Evolutionary conservation across 1,140 invertebrate genomes (phyloP), one percentile per base, ranked within the genome.

Genomic region (Agrilus planipennis): DNA sequence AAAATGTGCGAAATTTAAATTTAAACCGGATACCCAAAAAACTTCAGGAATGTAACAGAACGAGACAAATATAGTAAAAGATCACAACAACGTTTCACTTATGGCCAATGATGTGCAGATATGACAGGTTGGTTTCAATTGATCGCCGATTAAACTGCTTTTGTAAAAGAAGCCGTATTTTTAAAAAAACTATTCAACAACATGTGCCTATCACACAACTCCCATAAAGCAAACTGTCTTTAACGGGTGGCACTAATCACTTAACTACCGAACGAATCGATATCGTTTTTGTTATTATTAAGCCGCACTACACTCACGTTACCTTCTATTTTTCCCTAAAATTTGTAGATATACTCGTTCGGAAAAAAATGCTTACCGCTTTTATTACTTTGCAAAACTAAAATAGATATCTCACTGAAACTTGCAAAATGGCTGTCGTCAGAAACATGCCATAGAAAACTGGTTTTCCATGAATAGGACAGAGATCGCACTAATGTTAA

Each of bases 391-490:
- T 61, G 61, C 60, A 57, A 58, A 71, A 72, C 65, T 71, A 65
- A 67, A 73, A 64, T 6, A 31, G 71, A 70, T 69, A 72, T 38
- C 72, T 70, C 70, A 66, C 68, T 62, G 65, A 71, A 73, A 71
- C 72, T 57, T 71, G 72, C 75, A 76, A 75, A 76, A 76, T 73
- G 74, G 72, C 70, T 72, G 72, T 68, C 64, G 64, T 64, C 66
- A 69, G 69, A 71, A 71, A 74, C 72, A 76, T 75, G 72, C 73
- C 71, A 73, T 64, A 65, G 64, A 64, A 67, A 68, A 63, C 61
- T 71, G 61, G 68, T 65, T 71, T 70, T 70, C 60, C 69, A 64
- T 65, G 63, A 38, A 47, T 31, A 32, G 47, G 46, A 46, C 45
- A 45, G 44, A 50, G 35, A 48, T 42, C 20, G 40, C 40, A 45